Conservation (phyloP, 2,797 vertebrate species). For the Characodon lateralis region DNA sequence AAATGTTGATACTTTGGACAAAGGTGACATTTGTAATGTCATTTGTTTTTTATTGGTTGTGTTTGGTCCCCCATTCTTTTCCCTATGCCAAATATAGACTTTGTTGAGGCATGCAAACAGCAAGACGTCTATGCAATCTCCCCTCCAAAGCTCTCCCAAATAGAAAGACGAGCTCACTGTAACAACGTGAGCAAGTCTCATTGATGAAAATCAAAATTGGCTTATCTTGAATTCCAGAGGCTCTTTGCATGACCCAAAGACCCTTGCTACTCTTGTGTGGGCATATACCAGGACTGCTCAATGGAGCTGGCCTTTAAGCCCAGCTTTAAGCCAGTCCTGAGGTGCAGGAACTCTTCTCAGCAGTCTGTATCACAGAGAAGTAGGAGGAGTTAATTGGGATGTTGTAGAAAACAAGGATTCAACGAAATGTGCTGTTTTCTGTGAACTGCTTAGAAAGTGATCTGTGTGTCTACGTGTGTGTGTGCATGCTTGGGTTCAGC, state of each 20-base stretch:
- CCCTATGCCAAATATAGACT: constrained; percentile 79
- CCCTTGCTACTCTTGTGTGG: constrained; percentile 60
- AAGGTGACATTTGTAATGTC: constrained; percentile 65
- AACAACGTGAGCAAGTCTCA: constrained; percentile 44
- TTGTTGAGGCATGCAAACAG: constrained; percentile 76
- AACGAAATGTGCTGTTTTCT: constrained; percentile 73
- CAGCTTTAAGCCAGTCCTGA: constrained; percentile 28
- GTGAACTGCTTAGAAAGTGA: constrained; percentile 71
- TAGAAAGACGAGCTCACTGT: constrained; percentile 38
- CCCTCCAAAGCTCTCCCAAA: constrained; percentile 57
- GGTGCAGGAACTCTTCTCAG: constrained; percentile 11
- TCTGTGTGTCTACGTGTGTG: constrained; percentile 55
- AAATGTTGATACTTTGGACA: constrained; percentile 63
- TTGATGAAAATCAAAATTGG: constrained; percentile 50
- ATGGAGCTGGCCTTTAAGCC: constrained; percentile 17
- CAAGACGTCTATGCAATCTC: constrained; percentile 83
- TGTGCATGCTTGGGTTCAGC: constrained; percentile 33
- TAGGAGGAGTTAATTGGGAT: constrained; percentile 49
- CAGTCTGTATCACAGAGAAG: constrained; percentile 45
- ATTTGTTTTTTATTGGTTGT: constrained; percentile 59
- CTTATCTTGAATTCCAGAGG: constrained; percentile 56
- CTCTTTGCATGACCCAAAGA: constrained; percentile 55
- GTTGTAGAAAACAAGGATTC: constrained; percentile 66
- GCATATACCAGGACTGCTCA: constrained; percentile 33
- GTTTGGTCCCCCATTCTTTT: constrained; percentile 51